Evolutionary conservation across 92 coral and sea anemone genomes (phyloP).

Genomic region (Palythoa caribaeorum): DNA sequence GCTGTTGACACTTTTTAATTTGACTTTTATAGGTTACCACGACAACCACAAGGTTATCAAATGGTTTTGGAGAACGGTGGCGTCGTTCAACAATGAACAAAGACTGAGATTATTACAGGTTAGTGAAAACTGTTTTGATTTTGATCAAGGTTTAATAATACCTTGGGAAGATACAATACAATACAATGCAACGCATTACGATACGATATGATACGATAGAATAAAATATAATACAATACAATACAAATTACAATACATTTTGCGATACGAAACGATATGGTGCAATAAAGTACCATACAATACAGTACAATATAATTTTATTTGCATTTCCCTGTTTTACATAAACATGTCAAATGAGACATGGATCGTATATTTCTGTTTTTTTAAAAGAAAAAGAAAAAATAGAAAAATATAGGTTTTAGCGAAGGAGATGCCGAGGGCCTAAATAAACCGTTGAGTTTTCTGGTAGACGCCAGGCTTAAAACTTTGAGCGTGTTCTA

Average conservation of each 20-base stretch:
- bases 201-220: too few species aligned
- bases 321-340: background rate
- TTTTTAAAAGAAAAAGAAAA: too few species aligned
- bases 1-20: background rate
- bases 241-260: too few species aligned
- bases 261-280: too few species aligned
- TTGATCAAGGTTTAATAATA: background rate
- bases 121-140: background rate
- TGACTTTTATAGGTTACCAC: conserved; percentile 88
- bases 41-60: conserved; percentile 93
- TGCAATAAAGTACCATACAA: too few species aligned
- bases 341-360: too few species aligned
- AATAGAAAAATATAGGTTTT: too few species aligned
- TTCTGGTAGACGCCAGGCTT: background rate
- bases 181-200: background rate
- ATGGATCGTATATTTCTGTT: too few species aligned
- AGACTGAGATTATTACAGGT: conserved; percentile 96
- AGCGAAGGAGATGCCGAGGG: too few species aligned
- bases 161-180: background rate
- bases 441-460: too few species aligned
- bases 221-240: too few species aligned
- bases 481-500: too few species aligned
- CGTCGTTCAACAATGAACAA: conserved; percentile 96
- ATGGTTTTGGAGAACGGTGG: conserved; percentile 99
- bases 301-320: background rate